Evolutionary conservation across 2,797 vertebrate species (phyloP), one percentile per base, ranked within the genome.

Genomic region (Netta rufina): DNA sequence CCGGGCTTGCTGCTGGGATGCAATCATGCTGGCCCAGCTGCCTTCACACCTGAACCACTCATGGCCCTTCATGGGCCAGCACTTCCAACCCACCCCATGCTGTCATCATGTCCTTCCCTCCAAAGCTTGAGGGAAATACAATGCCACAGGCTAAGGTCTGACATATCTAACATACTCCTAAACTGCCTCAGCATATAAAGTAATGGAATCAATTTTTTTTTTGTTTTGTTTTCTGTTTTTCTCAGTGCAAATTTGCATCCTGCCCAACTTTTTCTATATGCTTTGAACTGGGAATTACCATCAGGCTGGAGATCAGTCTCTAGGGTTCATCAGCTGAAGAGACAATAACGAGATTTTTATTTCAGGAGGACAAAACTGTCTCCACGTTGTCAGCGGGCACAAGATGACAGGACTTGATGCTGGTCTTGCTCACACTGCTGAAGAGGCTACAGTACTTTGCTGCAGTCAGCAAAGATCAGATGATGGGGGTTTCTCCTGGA

Each of bases 21-120:
- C 43, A 94, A 89, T 81, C 53, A 56, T 4, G 18, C 33, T 84
- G 66, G 85, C 72, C 80, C 56, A 65, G 79, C 43, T 66, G 84
- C 14, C 51, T 65, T n/a, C 79, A 62, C 67, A 32, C 53, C 70
- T 51, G 82, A 15, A 58, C n/a, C 49, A 53, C 54, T 22, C 61
- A 3, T 1, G 1, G 4, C 1, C 24, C 38, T 56, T 61, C 30
- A 18, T 33, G 66, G 47, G 13, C 33, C 75, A 66, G 41, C 27
- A 78, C 1, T 86, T 79, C 83, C 64, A 84, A 51, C 86, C 22
- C 13, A n/a, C 39, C 62, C 58, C 6, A 57, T 0, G 0, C 28
- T 47, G 28, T 39, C 1, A 3, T 5, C 4, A 15, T 8, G 36
- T 72, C 71, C 51, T 61, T 62, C 64, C 51, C 43, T 45, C 28